phyloP scores from a whole-genome alignment of 64 coral and sea anemone genomes.

The Montipora foliosa region DNA sequence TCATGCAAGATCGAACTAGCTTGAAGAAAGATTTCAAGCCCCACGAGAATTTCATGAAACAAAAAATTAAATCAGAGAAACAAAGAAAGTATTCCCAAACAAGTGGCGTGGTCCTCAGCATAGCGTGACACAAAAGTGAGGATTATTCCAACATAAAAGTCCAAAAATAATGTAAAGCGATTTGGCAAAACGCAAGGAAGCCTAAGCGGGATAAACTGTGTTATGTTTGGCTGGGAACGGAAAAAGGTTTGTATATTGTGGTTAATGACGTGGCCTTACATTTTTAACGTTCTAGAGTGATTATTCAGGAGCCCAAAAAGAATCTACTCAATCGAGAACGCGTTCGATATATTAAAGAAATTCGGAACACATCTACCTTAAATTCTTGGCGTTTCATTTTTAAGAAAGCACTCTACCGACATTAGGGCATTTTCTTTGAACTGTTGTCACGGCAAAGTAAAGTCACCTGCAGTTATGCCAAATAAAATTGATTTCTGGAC shows the following conservation, averaged over 20 bases:
- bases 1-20: too few relatives aligned
- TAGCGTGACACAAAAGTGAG: constrained; percentile 50
- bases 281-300: neutral
- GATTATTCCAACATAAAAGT: constrained; percentile 29
- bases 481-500: too few relatives aligned
- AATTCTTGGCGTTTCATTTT: too few relatives aligned
- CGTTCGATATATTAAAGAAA: too few relatives aligned
- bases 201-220: constrained; percentile 35
- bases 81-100: neutral
- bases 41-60: neutral
- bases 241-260: constrained; percentile 43
- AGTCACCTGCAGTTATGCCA: too few relatives aligned
- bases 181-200: constrained; percentile 34
- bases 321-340: too few relatives aligned
- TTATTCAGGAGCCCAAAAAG: neutral
- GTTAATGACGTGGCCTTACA: constrained; percentile 18
- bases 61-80: neutral
- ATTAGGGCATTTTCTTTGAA: too few relatives aligned
- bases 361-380: too few relatives aligned
- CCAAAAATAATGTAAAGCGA: constrained; percentile 61
- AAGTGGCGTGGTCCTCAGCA: neutral
- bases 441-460: too few relatives aligned
- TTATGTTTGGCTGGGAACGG: constrained; percentile 55
- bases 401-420: too few relatives aligned
- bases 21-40: neutral